phyloP scores from a whole-genome alignment of 2,797 vertebrate species.

The Pampus argenteus region DNA sequence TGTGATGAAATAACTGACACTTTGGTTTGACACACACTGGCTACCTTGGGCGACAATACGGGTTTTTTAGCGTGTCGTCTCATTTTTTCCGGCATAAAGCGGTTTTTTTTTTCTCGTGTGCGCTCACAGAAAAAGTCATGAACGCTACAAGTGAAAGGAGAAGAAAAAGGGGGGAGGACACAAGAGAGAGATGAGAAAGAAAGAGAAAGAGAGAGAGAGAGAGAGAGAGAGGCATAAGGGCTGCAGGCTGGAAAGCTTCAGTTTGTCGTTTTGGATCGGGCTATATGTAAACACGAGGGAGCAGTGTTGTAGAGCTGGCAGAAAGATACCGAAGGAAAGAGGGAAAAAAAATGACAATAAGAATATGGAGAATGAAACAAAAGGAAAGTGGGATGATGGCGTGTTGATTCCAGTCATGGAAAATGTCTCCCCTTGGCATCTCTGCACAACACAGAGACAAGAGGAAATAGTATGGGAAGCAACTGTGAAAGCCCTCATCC shows the following conservation, averaged over 20 bases:
- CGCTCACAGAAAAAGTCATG: slow-evolving; percentile 38
- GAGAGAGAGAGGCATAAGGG: slow-evolving; percentile 14
- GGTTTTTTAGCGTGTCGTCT: slow-evolving; percentile 37
- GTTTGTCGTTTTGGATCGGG: slow-evolving; percentile 65
- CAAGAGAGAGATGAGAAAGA: slow-evolving; percentile 18
- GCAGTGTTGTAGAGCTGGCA: slow-evolving; percentile 50
- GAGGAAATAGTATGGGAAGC: slow-evolving; percentile 59
- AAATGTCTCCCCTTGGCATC: slow-evolving; percentile 61
- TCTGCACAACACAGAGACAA: slow-evolving; percentile 38
- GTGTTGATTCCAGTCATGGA: slow-evolving; percentile 61
- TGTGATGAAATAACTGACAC: slow-evolving; percentile 51
- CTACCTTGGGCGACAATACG: slow-evolving; percentile 33
- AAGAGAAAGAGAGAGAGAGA: slow-evolving; percentile 23
- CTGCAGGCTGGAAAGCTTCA: slow-evolving; percentile 57
- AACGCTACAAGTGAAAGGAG: slow-evolving; percentile 34
- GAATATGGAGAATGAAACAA: slow-evolving; percentile 48
- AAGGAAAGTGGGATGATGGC: slow-evolving; percentile 48
- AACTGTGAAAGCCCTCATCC: slow-evolving; percentile 62
- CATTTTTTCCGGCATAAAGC: slow-evolving; percentile 21
- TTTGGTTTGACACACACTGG: slow-evolving; percentile 19
- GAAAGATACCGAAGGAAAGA: slow-evolving; percentile 44
- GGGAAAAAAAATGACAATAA: slow-evolving; percentile 13
- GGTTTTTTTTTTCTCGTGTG: slow-evolving; percentile 16
- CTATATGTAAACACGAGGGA: slow-evolving; percentile 75
- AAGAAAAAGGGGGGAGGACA: slow-evolving; percentile 16